Conservation (phyloP, 2,888 invertebrate species). For the Raillietiella orientalis region DNA sequence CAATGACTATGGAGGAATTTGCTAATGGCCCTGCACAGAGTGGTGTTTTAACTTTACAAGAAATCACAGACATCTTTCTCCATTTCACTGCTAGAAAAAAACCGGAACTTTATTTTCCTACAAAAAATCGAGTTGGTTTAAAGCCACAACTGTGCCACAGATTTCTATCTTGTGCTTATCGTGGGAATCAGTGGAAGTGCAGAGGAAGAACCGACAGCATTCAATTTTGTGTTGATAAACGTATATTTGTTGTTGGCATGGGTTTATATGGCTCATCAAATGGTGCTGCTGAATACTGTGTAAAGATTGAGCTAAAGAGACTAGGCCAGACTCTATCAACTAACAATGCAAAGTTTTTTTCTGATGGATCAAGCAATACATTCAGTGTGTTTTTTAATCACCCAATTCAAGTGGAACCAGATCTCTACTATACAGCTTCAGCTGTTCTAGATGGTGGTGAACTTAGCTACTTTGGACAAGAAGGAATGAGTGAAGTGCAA, state of each 20-base stretch:
- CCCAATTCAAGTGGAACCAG: constrained; percentile 50
- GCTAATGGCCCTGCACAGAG: constrained; percentile 82
- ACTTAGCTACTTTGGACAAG: constrained; percentile 84
- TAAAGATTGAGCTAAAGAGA: constrained; percentile 71
- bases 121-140: constrained; percentile 48
- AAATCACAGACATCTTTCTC: constrained; percentile 78
- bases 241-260: constrained; percentile 83
- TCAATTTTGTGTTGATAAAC: constrained; percentile 77
- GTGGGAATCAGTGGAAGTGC: constrained; percentile 91
- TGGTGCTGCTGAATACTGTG: constrained; percentile 76
- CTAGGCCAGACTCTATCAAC: constrained; percentile 46
- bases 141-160: constrained; percentile 77
- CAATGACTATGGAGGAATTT: constrained; percentile 74
- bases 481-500: constrained; percentile 75
- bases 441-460: constrained; percentile 75
- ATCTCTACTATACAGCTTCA: constrained; percentile 80
- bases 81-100: constrained; percentile 64
- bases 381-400: constrained; percentile 58
- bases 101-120: constrained; percentile 46
- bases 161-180: constrained; percentile 82
- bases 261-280: constrained; percentile 86
- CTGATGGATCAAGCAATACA: constrained; percentile 81
- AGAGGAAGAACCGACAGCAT: constrained; percentile 84
- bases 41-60: constrained; percentile 61
- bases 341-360: constrained; percentile 73